Percentiles rank a stretch among this genome's conserved stretches.
These are phyloP conservation scores for Astyanax mexicanus DNA, from an alignment of 2,797 vertebrate genomes.

Conservation along the genomic window DNA sequence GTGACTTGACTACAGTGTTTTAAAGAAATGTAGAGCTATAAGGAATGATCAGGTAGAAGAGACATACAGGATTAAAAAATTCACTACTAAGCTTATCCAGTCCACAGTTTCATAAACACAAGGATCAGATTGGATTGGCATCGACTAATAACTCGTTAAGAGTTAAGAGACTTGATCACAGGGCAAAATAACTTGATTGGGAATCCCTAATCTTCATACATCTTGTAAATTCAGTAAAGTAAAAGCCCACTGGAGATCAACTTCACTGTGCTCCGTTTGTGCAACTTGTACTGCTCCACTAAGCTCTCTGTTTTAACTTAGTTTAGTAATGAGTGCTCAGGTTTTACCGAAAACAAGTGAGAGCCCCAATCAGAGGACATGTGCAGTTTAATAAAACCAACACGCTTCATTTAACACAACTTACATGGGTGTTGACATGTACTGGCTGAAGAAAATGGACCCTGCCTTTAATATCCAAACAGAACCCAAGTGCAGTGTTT, in stretches of 20 bases:
- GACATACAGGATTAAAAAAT: no score
- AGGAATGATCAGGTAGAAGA: no score
- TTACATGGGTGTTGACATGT: conserved; percentile 68
- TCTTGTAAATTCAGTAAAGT: background rate
- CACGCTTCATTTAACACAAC: conserved; percentile 71
- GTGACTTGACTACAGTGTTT: no score
- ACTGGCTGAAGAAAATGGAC: conserved; percentile 68
- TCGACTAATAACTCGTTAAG: no score
- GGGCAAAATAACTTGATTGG: no score
- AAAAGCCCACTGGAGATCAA: no score
- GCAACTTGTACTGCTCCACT: background rate
- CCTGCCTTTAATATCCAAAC: conserved; percentile 64
- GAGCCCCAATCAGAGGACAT: conserved; percentile 59
- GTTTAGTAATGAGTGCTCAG: conserved; percentile 52
- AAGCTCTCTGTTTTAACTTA: conserved; percentile 39
- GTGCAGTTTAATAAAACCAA: conserved; percentile 68
- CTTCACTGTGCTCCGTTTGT: background rate
- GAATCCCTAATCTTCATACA: no score
- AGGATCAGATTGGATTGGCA: no score
- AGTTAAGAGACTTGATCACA: no score
- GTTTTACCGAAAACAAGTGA: conserved; percentile 64
- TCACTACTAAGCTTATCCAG: no score
- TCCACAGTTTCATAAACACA: no score
- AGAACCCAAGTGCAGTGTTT: conserved; percentile 48
- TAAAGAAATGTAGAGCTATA: no score